A percentile compares a stretch with the other conserved stretches of the same genome.
phyloP scores from a whole-genome alignment of 2,888 invertebrate species.

The Noctua fimbriata region DNA sequence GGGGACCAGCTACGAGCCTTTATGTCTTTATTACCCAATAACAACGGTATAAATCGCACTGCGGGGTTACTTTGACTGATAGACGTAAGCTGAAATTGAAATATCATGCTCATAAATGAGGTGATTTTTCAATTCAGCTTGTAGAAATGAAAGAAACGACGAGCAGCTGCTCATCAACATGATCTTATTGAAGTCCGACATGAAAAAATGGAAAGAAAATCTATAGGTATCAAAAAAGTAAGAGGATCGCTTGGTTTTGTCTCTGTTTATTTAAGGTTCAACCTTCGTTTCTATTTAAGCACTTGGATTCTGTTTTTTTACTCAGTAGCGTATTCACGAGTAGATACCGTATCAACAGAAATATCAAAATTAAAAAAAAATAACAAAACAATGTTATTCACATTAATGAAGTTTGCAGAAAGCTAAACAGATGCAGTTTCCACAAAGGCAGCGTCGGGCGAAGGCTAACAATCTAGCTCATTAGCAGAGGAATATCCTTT shows the following conservation, averaged over 20 bases:
- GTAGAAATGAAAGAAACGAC: slow-evolving; percentile 27
- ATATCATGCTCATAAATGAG: slow-evolving; percentile 68
- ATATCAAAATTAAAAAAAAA: slow-evolving; percentile 14
- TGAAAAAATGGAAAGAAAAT: slow-evolving; percentile 3
- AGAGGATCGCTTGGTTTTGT: neutral
- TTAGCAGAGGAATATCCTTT: slow-evolving; percentile 81
- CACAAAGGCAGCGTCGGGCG: slow-evolving; percentile 75
- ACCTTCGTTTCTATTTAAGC: neutral
- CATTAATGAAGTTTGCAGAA: slow-evolving; percentile 75
- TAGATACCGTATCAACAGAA: neutral
- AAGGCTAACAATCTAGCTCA: slow-evolving; percentile 83
- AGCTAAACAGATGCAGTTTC: slow-evolving; percentile 77
- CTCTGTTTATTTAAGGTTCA: neutral
- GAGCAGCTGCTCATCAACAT: slow-evolving; percentile 39
- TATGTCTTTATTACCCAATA: slow-evolving; percentile 83
- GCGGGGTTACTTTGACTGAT: slow-evolving; percentile 73
- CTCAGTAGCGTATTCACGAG: neutral
- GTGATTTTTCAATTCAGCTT: slow-evolving; percentile 53
- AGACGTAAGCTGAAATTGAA: slow-evolving; percentile 73
- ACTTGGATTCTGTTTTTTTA: neutral
- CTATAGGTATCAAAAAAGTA: neutral
- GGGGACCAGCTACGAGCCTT: slow-evolving; percentile 75
- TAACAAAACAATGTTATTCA: slow-evolving; percentile 58
- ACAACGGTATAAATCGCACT: slow-evolving; percentile 76
- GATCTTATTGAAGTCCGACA: neutral